Percentiles rank a stretch among this genome's conserved stretches.
These are phyloP conservation scores for Poecilobothrus nobilitatus DNA, from an alignment of 2,888 invertebrate species.

Conservation along the genomic window DNA sequence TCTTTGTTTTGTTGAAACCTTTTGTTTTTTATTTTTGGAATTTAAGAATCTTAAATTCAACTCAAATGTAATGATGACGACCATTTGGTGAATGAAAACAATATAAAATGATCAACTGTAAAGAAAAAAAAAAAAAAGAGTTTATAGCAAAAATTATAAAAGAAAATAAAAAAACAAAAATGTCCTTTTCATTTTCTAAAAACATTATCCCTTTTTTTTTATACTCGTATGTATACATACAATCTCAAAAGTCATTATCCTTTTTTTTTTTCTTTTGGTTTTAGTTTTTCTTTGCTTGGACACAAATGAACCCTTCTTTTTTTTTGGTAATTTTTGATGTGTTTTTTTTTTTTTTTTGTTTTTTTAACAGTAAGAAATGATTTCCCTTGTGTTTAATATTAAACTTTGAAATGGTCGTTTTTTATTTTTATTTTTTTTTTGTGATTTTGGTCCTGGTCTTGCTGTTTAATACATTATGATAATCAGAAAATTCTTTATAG, in stretches of 20 bases:
- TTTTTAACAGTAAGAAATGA: not conserved
- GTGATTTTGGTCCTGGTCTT: not conserved
- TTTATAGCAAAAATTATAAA: no score
- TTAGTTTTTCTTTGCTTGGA: not conserved
- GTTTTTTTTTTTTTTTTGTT: not conserved
- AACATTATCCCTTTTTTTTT: slow-evolving; percentile 2
- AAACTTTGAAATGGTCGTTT: not conserved
- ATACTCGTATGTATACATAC: not conserved
- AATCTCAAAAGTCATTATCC: not conserved
- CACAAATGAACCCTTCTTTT: not conserved
- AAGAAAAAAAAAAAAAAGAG: no score
- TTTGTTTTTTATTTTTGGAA: not conserved
- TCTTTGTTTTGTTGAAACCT: not conserved
- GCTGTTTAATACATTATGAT: not conserved
- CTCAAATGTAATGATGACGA: not conserved
- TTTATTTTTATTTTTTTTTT: not conserved
- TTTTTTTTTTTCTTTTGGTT: no score
- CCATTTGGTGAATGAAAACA: not conserved
- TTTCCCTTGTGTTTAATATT: slow-evolving; percentile 4
- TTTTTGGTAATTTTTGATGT: not conserved
- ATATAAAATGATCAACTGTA: not conserved
- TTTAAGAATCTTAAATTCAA: not conserved
- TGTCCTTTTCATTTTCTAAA: not conserved
- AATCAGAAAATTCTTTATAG: not conserved
- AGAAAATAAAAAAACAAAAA: not conserved